A percentile compares a stretch with the other conserved stretches of the same genome.
Evolutionary conservation across 2,888 invertebrate species (phyloP).

Genomic region (Eilema caniola): DNA sequence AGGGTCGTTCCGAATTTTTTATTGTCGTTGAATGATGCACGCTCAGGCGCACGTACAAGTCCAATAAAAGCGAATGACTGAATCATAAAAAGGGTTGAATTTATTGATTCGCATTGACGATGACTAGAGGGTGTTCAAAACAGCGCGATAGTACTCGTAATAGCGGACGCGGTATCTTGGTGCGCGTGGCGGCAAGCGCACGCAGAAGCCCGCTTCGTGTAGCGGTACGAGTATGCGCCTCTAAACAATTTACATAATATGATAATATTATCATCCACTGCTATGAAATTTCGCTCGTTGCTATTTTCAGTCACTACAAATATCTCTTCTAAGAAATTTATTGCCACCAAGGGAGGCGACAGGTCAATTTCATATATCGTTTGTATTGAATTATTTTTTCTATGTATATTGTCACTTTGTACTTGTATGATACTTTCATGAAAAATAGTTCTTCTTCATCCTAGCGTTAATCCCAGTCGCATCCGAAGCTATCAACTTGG

Average conservation of each 20-base stretch:
- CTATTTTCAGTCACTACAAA: conserved; percentile 62
- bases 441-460: too few species aligned
- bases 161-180: conserved; percentile 22
- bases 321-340: conserved; percentile 65
- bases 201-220: conserved; percentile 9
- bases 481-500: too few species aligned
- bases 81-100: conserved; percentile 85
- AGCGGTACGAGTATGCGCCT: conserved; percentile 37
- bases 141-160: conserved; percentile 39
- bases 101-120: conserved; percentile 83
- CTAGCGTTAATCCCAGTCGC: too few species aligned
- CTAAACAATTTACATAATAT: conserved; percentile 79
- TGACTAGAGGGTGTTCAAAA: conserved; percentile 60
- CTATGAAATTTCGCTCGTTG: conserved; percentile 65
- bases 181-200: background rate
- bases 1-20: conserved; percentile 76
- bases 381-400: background rate
- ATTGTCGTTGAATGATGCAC: conserved; percentile 79
- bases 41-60: conserved; percentile 74
- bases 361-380: conserved; percentile 54
- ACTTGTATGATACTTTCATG: too few species aligned
- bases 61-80: conserved; percentile 82
- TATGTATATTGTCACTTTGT: background rate
- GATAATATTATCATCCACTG: conserved; percentile 70
- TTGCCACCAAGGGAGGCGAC: conserved; percentile 60